A percentile compares a stretch with the other conserved stretches of the same genome.
These are phyloP conservation scores for Drosophila paranaensis DNA, from an alignment of 2,888 invertebrate genomes.

Conservation along the genomic window DNA sequence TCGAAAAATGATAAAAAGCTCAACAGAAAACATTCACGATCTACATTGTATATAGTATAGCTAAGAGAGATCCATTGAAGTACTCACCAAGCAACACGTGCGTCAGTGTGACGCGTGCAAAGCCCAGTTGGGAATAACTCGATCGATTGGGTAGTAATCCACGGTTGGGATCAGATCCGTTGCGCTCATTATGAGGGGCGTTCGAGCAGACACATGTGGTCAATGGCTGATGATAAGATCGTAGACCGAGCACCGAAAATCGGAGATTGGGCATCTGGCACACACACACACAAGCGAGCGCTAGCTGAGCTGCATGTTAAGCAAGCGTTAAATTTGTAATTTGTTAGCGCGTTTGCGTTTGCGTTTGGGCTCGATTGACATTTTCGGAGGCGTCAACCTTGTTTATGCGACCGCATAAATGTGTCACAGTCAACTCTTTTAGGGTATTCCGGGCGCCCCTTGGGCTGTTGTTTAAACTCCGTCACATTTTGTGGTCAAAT, in stretches of 20 bases:
- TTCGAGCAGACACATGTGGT: conserved; percentile 60
- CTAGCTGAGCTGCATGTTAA: conserved; percentile 36
- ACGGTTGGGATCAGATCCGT: conserved; percentile 32
- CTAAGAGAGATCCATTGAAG: not conserved
- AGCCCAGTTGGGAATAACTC: conserved; percentile 28
- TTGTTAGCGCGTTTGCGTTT: conserved; percentile 30
- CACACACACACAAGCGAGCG: not conserved
- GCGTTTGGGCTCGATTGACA: conserved; percentile 14
- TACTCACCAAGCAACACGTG: conserved; percentile 34
- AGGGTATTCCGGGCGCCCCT: conserved; percentile 64
- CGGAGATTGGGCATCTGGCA: conserved; percentile 64
- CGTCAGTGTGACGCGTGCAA: conserved; percentile 38
- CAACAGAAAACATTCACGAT: not conserved
- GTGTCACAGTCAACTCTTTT: conserved; percentile 74
- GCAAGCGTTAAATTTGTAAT: conserved; percentile 65
- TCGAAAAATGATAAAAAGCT: not conserved
- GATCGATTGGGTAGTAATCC: conserved; percentile 44
- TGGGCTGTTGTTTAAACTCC: conserved; percentile 76
- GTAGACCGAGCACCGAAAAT: not conserved
- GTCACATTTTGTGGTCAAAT: conserved; percentile 70
- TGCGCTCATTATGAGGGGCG: conserved; percentile 75
- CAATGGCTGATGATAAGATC: conserved; percentile 52
- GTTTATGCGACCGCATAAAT: conserved; percentile 78
- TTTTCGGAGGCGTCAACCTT: conserved; percentile 79
- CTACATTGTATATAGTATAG: not conserved